phyloP scores from a whole-genome alignment of 2,113 vertebrate genomes.

The Pseudonaja textilis region DNA sequence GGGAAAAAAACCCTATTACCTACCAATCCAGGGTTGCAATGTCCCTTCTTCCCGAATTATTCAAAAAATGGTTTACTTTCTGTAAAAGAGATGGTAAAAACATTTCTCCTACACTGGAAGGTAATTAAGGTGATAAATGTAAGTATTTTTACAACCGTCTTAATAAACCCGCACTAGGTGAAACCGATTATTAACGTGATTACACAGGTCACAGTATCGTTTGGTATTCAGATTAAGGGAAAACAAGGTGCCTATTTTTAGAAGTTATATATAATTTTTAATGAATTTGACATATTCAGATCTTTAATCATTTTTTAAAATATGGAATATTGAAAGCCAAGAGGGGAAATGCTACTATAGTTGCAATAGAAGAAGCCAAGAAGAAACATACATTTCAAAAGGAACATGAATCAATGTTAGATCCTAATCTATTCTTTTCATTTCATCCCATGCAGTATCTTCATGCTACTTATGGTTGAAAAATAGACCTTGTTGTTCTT shows the following conservation, averaged over 20 bases:
- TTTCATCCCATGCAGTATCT: neutral
- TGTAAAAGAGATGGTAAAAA: neutral
- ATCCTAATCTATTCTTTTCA: neutral
- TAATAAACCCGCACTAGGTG: too few species aligned
- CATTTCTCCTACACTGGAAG: neutral
- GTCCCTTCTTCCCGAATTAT: neutral
- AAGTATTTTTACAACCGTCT: neutral
- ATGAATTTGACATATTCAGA: neutral
- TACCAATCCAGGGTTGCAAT: neutral
- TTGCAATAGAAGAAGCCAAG: neutral
- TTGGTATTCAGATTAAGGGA: neutral
- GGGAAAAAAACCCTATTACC: neutral
- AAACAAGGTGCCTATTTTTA: neutral
- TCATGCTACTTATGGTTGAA: neutral
- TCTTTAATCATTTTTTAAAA: neutral
- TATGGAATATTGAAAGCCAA: neutral
- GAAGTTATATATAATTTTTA: neutral
- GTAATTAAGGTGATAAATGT: neutral
- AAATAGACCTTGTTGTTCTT: slow-evolving; percentile 4
- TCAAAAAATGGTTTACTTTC: neutral
- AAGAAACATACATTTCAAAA: neutral
- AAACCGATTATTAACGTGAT: neutral
- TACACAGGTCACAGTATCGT: neutral
- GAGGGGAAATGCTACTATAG: neutral
- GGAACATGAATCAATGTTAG: neutral